Evolutionary conservation across 2,888 invertebrate genomes (phyloP), one percentile per base, ranked within the genome.

Genomic region (Coenonympha glycerion): DNA sequence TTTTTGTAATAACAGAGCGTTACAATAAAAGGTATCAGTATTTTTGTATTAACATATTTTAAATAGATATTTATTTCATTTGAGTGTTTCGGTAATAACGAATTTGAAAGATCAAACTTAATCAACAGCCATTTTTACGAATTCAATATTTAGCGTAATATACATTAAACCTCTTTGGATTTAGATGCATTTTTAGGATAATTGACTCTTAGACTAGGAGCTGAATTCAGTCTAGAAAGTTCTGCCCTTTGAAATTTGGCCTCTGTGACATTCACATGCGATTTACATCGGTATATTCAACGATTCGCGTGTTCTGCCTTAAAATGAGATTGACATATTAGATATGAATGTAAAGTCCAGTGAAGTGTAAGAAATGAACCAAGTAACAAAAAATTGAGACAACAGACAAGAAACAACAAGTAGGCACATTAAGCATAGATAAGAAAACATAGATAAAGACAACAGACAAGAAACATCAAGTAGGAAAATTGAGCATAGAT

Each of bases 291-390:
- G n/a, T n/a, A n/a, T n/a, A 3, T 39, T 39, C n/a, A 33, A 48
- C 30, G 18, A 24, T 30, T 39, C 31, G 33, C 33, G 9, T 44
- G 34, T 2, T 19, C 15, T 22, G 16, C 31, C 41, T 41, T 34
- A 11, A 13, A 18, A 15, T 48, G 13, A 3, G 21, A 30, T 11
- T n/a, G 8, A 18, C n/a, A n/a, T n/a, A n/a, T n/a, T n/a, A 6
- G 15, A 15, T 16, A 18, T 39, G 15, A 9, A 24, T 37, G 19
- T 11, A 2, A 26, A 53, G 49, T 31, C 49, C 49, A 48, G 40
- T 41, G 45, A 49, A 34, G 39, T 66, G 26, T 18, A 31, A 33
- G 46, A 49, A 21, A 13, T 37, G 6, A 21, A 36, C 21, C 31
- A n/a, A n/a, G n/a, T n/a, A n/a, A n/a, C n/a, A 13, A 22, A 2